A percentile compares a stretch with the other conserved stretches of the same genome.
Evolutionary conservation across 2,797 vertebrate genomes (phyloP).

Genomic region (Varecia variegata): DNA sequence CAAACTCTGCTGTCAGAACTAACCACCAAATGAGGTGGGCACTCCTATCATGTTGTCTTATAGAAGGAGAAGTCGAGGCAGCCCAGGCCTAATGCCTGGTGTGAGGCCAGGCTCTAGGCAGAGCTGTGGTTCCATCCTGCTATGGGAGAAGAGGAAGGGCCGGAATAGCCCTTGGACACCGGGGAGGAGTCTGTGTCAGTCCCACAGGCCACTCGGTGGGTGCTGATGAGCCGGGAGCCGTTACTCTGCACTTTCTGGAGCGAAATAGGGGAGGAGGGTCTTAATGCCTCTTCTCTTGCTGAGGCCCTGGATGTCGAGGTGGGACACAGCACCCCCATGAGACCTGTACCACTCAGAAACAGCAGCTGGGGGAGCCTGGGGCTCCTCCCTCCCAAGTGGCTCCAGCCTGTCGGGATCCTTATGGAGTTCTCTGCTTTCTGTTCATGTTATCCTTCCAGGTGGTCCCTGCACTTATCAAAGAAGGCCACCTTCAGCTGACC

Average conservation of each 20-base stretch:
- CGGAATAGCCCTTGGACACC: fast-evolving
- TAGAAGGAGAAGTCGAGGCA: background rate
- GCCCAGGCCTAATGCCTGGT: background rate
- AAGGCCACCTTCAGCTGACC: background rate
- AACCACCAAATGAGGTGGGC: no score
- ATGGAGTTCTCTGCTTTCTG: background rate
- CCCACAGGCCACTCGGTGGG: background rate
- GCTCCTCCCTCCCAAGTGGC: fast-evolving
- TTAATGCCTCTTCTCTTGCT: background rate
- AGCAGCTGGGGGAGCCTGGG: no score
- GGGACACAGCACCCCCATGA: background rate
- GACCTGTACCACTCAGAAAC: background rate
- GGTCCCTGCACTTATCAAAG: background rate
- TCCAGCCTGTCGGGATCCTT: background rate
- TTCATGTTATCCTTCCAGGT: background rate
- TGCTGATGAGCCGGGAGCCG: background rate
- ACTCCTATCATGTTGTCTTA: fast-evolving
- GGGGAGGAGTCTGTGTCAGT: background rate
- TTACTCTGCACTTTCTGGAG: background rate
- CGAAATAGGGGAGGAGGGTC: background rate
- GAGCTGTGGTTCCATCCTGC: background rate
- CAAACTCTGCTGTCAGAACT: background rate
- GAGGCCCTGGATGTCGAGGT: background rate
- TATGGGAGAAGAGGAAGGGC: background rate
- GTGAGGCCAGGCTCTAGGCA: background rate